Evolutionary conservation across 2,888 invertebrate genomes (phyloP).

Genomic region (Tridacna gigas): DNA sequence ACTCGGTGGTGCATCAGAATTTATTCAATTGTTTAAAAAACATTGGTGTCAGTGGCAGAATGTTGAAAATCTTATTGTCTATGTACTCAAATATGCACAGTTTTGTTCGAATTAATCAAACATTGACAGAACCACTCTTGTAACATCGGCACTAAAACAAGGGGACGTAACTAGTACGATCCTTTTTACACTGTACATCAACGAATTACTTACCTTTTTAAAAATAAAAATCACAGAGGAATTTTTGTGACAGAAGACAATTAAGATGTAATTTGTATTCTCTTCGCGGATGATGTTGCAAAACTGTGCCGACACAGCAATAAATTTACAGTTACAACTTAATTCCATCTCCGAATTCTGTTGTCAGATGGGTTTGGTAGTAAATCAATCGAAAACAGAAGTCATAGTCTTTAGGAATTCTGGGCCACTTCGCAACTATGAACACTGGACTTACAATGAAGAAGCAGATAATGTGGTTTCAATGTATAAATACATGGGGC

Average conservation of each 20-base stretch:
- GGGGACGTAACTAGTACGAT: neutral
- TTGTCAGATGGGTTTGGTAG: neutral
- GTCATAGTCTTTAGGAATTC: neutral
- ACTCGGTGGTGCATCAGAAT: too few species aligned
- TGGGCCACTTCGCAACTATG: neutral
- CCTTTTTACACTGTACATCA: neutral
- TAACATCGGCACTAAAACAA: neutral
- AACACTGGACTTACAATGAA: neutral
- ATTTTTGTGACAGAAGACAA: neutral
- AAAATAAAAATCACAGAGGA: neutral
- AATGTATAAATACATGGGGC: neutral
- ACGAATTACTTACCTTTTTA: neutral
- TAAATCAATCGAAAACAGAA: neutral
- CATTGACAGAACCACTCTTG: neutral
- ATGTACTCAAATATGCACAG: neutral
- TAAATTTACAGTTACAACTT: neutral
- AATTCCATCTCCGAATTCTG: neutral
- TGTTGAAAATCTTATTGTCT: neutral
- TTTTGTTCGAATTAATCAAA: neutral
- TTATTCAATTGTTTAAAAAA: too few species aligned
- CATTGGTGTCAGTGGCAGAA: too few species aligned
- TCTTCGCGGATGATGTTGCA: neutral
- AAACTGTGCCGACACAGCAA: neutral
- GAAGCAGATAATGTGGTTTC: neutral
- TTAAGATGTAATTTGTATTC: neutral